Evolutionary conservation across 2,113 vertebrate species (phyloP).

Genomic region (Mixornis gularis): DNA sequence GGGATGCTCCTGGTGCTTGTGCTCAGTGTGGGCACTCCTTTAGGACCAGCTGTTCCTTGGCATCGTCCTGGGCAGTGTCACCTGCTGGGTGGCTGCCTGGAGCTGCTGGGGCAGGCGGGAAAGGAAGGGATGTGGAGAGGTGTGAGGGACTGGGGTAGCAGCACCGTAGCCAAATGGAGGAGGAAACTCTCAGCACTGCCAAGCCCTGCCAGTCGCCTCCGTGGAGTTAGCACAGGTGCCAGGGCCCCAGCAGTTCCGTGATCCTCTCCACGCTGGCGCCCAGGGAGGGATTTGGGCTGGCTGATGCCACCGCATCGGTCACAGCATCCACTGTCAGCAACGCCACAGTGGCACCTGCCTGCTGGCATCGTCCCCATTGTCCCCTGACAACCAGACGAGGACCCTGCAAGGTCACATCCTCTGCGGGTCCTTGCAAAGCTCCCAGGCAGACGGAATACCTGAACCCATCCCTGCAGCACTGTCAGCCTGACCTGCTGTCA

Average conservation of each 20-base stretch:
- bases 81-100: neutral
- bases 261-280: rapidly evolving
- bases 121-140: neutral
- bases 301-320: neutral
- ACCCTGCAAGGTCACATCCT: conserved; percentile 13
- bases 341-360: neutral
- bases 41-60: neutral
- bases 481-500: neutral
- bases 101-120: neutral
- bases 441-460: neutral
- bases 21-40: neutral
- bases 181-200: neutral
- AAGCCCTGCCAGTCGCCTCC: neutral
- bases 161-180: neutral
- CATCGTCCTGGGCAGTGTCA: neutral
- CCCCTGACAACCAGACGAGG: rapidly evolving
- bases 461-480: neutral
- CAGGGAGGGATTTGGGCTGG: neutral
- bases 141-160: neutral
- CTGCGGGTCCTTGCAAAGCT: neutral
- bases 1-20: neutral
- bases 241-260: rapidly evolving
- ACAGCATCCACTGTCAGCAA: rapidly evolving
- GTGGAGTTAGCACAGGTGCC: neutral
- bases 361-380: neutral